Percentiles rank a stretch among this genome's conserved stretches.
Conservation (phyloP, 2,113 vertebrate genomes). For the Columbina picui region DNA sequence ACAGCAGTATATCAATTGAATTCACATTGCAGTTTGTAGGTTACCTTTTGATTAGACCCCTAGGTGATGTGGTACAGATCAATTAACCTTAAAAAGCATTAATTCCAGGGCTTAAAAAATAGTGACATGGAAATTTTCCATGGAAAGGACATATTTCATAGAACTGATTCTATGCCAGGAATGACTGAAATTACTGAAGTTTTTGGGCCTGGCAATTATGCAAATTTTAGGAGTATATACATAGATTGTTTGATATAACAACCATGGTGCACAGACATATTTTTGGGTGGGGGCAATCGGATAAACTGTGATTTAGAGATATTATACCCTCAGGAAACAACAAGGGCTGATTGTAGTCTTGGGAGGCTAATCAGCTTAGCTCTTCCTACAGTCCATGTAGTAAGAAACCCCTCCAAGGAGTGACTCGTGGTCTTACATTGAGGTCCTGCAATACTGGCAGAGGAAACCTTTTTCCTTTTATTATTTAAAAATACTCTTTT, state of each 20-base stretch:
- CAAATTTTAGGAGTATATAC: not conserved
- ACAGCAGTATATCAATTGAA: constrained; percentile 20
- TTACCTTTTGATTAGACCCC: constrained; percentile 40
- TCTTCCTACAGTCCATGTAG: not conserved
- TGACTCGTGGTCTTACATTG: not conserved
- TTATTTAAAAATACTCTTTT: not conserved
- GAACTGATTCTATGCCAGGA: not conserved
- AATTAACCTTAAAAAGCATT: constrained; percentile 19
- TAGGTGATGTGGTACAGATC: constrained; percentile 12
- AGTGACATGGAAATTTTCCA: not conserved
- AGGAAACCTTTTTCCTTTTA: not conserved
- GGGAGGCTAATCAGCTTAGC: not conserved
- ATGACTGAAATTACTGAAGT: not conserved
- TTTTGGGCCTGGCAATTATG: not conserved
- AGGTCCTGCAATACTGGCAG: not conserved
- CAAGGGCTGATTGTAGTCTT: not conserved
- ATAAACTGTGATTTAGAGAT: not conserved
- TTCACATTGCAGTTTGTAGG: constrained; percentile 18
- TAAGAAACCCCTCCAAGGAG: not conserved
- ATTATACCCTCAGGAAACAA: not conserved
- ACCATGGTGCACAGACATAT: not conserved
- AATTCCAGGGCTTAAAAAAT: constrained; percentile 32
- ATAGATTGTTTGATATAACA: not conserved
- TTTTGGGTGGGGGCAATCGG: not conserved
- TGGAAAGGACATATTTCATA: not conserved